Evolutionary conservation across 2,797 vertebrate genomes (phyloP), one percentile per base, ranked within the genome.

Genomic region (Discoglossus pictus): DNA sequence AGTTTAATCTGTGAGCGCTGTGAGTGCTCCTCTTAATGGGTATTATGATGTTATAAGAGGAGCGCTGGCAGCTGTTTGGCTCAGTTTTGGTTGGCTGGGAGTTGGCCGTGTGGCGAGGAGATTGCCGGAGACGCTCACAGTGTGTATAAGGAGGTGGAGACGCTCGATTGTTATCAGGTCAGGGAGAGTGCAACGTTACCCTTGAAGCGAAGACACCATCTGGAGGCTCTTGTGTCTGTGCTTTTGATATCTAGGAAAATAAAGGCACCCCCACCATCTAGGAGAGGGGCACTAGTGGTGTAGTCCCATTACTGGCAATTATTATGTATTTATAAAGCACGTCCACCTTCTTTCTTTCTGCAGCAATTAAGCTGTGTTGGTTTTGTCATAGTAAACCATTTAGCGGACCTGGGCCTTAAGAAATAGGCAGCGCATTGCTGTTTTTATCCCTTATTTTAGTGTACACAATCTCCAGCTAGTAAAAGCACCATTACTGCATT

Each of bases 51-150:
- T 53, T 54, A 40, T 70, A 56, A 62, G 67, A 54, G 67, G 43
- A 70, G 35, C 15, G 34, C 51, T 70, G 67, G 67, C 67, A 63
- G 58, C 66, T 55, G 66, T 68, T 61, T 68, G 54, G 65, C 55
- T 67, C 58, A 69, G 50, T 54, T 62, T 69, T 61, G 65, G 55
- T 68, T 68, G 58, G 66, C 58, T 61, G 50, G 38, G 51, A 46
- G 18, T 40, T 54, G 65, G 46, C 65, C 44, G 46, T 44, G 50
- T 52, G 55, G 55, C 60, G 59, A 61, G 47, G 67, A 21, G 20
- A 69, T 62, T 69, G 25, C 53, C 7, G 2, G 15, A 61, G 65
- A 52, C 56, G 13, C 54, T 13, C 46, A 54, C 56, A 60, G 55
- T 68, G 54, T 61, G 65, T 54, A 60, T 39, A 61, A 61, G 56